Evolutionary conservation across 2,888 invertebrate species (phyloP).

Genomic region (Leptothorax acervorum): DNA sequence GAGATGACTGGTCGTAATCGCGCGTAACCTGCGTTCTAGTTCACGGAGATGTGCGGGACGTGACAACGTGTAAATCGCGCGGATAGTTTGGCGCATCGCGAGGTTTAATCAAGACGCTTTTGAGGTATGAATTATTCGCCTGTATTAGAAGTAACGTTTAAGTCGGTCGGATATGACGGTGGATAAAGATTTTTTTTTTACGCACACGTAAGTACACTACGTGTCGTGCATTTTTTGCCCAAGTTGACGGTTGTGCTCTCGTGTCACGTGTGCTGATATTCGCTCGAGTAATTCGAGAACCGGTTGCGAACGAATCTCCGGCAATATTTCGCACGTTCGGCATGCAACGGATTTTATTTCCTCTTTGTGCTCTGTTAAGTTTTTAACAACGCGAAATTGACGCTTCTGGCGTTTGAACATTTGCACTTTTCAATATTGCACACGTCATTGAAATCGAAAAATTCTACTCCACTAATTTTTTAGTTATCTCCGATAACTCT

Average conservation of each 20-base stretch:
- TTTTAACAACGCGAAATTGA: background rate
- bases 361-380: background rate
- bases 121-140: slow-evolving; percentile 42
- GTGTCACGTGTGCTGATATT: slow-evolving; percentile 5
- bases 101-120: slow-evolving; percentile 48
- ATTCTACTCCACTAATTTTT: background rate
- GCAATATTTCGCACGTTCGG: background rate
- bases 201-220: background rate
- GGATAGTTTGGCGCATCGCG: slow-evolving; percentile 42
- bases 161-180: background rate
- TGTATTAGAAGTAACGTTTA: slow-evolving; percentile 11
- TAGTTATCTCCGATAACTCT: background rate
- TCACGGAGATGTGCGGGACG: slow-evolving; percentile 40
- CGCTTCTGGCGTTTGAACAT: background rate
- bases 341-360: background rate
- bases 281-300: background rate
- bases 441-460: background rate
- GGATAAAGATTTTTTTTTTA: background rate
- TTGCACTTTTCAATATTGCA: background rate
- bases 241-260: background rate
- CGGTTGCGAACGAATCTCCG: background rate
- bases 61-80: slow-evolving; percentile 53
- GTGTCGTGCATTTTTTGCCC: background rate
- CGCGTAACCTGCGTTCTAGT: slow-evolving; percentile 23
- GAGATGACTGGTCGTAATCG: slow-evolving; percentile 48